Percentiles rank a stretch among this genome's conserved stretches.
phyloP scores from a whole-genome alignment of 2,797 vertebrate genomes.

The Masticophis lateralis region DNA sequence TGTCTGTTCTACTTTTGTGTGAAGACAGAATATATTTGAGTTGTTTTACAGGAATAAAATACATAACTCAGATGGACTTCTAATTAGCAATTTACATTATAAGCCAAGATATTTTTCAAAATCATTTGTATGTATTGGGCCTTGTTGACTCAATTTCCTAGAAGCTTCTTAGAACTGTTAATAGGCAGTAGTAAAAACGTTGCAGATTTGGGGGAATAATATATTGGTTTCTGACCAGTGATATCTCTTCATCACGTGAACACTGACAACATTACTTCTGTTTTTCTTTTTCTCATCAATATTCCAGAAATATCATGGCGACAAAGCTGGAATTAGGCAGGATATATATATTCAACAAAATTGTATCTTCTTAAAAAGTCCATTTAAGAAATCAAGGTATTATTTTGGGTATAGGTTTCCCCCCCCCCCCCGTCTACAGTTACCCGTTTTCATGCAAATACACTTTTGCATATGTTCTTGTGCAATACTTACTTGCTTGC shows the following conservation, averaged over 20 bases:
- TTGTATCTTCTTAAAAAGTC: not conserved
- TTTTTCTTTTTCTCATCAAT: not conserved
- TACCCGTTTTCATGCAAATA: not conserved
- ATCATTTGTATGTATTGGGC: not conserved
- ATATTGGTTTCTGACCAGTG: not conserved
- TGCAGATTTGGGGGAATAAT: not conserved
- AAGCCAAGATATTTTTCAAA: not conserved
- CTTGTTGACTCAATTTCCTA: not conserved
- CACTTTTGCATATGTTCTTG: not conserved
- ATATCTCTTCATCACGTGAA: not conserved
- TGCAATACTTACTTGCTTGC: not conserved
- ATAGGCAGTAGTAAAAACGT: not conserved
- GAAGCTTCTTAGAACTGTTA: not conserved
- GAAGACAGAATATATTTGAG: not conserved
- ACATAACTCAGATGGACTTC: not conserved
- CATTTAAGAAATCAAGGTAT: not conserved
- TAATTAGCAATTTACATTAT: not conserved
- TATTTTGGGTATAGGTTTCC: not conserved
- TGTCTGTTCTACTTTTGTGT: not conserved
- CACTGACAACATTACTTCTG: not conserved
- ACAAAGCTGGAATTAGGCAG: not conserved
- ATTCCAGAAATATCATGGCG: not conserved
- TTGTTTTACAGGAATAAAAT: not conserved
- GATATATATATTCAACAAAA: not conserved
- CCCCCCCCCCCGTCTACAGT: not conserved